A percentile compares a stretch with the other conserved stretches of the same genome.
These are phyloP conservation scores for Drosophila recens DNA, from an alignment of 2,888 invertebrate genomes.

Conservation along the genomic window DNA sequence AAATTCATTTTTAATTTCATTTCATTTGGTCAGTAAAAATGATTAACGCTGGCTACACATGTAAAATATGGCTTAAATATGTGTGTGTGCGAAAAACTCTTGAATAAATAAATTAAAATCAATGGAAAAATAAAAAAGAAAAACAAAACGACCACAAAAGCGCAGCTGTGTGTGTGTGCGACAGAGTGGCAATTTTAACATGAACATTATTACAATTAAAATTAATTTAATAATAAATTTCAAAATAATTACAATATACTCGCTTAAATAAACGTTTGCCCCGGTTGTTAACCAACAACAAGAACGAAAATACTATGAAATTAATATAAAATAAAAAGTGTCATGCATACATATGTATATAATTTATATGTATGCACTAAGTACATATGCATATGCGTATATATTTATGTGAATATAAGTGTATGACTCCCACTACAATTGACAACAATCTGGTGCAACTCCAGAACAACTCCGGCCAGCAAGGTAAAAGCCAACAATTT, in stretches of 20 bases:
- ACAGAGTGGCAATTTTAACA: conserved; percentile 64
- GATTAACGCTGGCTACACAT: conserved; percentile 69
- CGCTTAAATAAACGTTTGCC: conserved; percentile 73
- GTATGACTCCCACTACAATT: conserved; percentile 3
- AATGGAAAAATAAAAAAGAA: conserved; percentile 50
- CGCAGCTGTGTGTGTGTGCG: conserved; percentile 21
- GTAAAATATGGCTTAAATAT: conserved; percentile 27
- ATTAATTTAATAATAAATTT: conserved; percentile 84
- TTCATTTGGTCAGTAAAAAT: conserved; percentile 71
- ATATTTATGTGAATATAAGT: conserved; percentile 9
- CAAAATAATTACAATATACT: conserved; percentile 82
- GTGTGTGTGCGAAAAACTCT: conserved; percentile 36
- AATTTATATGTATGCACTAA: conserved; percentile 14
- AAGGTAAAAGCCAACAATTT: conserved; percentile 36
- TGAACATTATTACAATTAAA: conserved; percentile 82
- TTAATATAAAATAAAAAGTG: conserved; percentile 24
- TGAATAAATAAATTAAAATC: conserved; percentile 81
- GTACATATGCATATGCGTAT: conserved; percentile 6
- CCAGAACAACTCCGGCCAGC: conserved; percentile 1
- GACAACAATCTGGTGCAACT: conserved; percentile 55
- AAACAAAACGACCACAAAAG: conserved; percentile 59
- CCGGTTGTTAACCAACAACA: conserved; percentile 22
- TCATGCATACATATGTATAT: conserved; percentile 22
- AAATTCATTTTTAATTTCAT: conserved; percentile 78
- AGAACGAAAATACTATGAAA: conserved; percentile 13